Evolutionary conservation across 2,797 vertebrate genomes (phyloP), one percentile per base, ranked within the genome.

Genomic region (Urophycis tenuis): DNA sequence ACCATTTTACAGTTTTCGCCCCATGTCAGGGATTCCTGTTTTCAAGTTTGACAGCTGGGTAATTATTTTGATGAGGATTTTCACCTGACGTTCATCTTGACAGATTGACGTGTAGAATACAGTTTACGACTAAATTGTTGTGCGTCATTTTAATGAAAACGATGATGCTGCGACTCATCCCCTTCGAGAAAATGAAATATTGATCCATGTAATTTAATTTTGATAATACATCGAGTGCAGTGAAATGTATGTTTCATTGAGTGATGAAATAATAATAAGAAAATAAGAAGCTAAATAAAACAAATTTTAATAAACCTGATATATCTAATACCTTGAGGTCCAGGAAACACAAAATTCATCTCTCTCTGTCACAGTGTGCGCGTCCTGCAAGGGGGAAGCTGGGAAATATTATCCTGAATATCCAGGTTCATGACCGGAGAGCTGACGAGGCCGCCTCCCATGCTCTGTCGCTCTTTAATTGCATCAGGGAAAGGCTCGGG

Each of bases 391-490:
- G 73, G 75, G 77, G 79, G 60, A 87, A n/a, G 78, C 82, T 81
- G 80, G 81, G 79, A 87, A 90, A 89, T 89, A 78, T 85, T 2
- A 25, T 36, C 22, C 14, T 17, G 36, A 90, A 89, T 89, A 89
- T 88, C 88, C 82, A 60, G 84, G 86, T 91, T 87, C 86, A 88
- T 87, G 86, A 86, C 89, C 85, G 85, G 83, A 81, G 81, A 84
- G 77, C 85, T 86, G 79, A 84, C 81, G 69, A 80, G 80, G 88
- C 84, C 77, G 82, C 83, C 77, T 83, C 83, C 87, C 83, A 86
- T 83, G 88, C 82, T 85, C 89, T 88, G 85, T 82, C 79, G 81
- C 77, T 74, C 83, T 87, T 90, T 89, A 88, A 89, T 90, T 90
- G 83, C 89, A 87, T 88, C 86, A 84, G 84, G 86, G 89, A 88